phyloP scores from a whole-genome alignment of 2,888 invertebrate species.

The Ypsolopha sequella region DNA sequence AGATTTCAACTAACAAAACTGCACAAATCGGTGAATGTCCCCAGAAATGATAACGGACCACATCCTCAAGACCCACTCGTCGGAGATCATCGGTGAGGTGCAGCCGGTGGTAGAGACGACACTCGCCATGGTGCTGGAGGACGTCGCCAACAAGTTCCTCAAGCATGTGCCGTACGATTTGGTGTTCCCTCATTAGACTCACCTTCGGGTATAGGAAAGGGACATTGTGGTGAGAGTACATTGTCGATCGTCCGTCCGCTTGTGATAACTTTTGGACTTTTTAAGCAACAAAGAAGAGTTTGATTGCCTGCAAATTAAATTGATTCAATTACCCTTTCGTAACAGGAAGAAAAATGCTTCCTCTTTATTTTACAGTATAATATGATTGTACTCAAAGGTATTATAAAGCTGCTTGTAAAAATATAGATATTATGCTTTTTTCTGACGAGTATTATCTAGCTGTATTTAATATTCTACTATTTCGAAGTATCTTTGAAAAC shows the following conservation, averaged over 20 bases:
- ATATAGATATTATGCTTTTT: too few species aligned
- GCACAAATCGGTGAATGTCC: slow-evolving; percentile 9
- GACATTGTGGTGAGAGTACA: not conserved
- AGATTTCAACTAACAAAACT: not conserved
- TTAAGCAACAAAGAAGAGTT: too few species aligned
- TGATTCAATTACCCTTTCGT: too few species aligned
- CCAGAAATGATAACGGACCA: slow-evolving; percentile 73
- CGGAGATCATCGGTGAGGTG: slow-evolving; percentile 66
- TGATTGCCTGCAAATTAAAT: too few species aligned
- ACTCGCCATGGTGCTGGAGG: slow-evolving; percentile 69
- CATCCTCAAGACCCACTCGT: slow-evolving; percentile 69
- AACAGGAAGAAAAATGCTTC: too few species aligned
- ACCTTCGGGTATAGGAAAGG: not conserved
- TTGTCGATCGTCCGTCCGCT: not conserved
- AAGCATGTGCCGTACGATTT: slow-evolving; percentile 55
- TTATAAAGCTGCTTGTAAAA: too few species aligned
- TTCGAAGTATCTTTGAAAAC: too few species aligned
- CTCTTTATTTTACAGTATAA: too few species aligned
- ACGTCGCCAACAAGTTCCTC: slow-evolving; percentile 67
- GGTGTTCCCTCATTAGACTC: slow-evolving; percentile 47
- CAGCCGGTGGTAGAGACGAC: slow-evolving; percentile 72
- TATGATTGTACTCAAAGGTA: too few species aligned
- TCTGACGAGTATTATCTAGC: too few species aligned
- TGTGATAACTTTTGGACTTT: too few species aligned
- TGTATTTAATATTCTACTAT: too few species aligned